Evolutionary conservation across 2,888 invertebrate genomes (phyloP).

Genomic region (Itoplectis maculator): DNA sequence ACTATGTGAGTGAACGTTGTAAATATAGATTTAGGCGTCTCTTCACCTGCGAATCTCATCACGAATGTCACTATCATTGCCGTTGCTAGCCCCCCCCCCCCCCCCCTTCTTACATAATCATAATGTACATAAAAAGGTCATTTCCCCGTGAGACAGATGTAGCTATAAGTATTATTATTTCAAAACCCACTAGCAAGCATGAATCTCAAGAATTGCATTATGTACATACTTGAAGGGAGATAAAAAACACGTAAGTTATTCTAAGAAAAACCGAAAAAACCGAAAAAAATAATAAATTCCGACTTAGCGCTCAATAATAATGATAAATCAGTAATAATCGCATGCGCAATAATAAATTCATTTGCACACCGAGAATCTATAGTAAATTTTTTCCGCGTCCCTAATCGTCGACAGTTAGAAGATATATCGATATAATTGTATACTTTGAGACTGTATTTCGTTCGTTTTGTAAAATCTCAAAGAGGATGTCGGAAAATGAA

Average conservation of each 20-base stretch:
- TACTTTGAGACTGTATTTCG: conserved; percentile 25
- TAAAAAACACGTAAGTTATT: conserved; percentile 21
- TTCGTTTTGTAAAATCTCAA: conserved; percentile 8
- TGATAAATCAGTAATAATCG: conserved; percentile 41
- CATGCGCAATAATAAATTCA: conserved; percentile 25
- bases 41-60: conserved; percentile 35
- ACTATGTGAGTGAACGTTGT: conserved; percentile 50
- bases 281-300: too few species aligned
- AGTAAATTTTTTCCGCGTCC: conserved; percentile 16
- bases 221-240: conserved; percentile 9
- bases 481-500: conserved; percentile 6
- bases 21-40: conserved; percentile 56
- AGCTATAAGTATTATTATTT: conserved; percentile 33
- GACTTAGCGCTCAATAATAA: conserved; percentile 42
- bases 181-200: conserved; percentile 3
- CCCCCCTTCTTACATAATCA: background rate
- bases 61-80: conserved; percentile 16
- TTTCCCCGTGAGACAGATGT: conserved; percentile 2
- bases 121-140: conserved; percentile 30
- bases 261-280: background rate
- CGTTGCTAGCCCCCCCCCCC: background rate
- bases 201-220: conserved; percentile 9
- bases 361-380: background rate
- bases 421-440: conserved; percentile 1
- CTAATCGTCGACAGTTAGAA: conserved; percentile 10